A percentile compares a stretch with the other conserved stretches of the same genome.
Conservation (phyloP, 92 coral and sea anemone genomes). For the Palythoa grandis region DNA sequence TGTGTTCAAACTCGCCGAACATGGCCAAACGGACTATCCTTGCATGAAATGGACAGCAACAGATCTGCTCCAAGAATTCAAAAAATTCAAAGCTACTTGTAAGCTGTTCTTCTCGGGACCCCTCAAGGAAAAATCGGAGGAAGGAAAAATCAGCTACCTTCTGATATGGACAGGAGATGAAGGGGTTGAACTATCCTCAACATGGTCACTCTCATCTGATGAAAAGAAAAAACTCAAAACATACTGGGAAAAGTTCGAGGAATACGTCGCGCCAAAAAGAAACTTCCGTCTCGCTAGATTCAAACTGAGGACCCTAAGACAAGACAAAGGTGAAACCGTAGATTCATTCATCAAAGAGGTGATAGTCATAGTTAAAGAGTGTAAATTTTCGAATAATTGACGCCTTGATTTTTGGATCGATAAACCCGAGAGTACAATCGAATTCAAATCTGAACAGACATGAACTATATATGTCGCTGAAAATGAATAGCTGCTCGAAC, state of each 20-base stretch:
- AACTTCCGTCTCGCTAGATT: constrained; percentile 63
- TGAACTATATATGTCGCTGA: too few species aligned
- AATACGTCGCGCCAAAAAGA: constrained; percentile 70
- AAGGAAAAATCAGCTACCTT: constrained; percentile 45
- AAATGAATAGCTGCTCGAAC: constrained; percentile 65
- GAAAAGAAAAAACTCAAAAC: constrained; percentile 57
- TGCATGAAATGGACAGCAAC: constrained; percentile 39
- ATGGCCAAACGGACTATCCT: too few species aligned
- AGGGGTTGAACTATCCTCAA: too few species aligned
- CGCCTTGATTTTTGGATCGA: too few species aligned
- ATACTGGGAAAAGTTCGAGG: constrained; percentile 71
- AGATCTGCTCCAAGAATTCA: constrained; percentile 42
- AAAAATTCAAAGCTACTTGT: constrained; percentile 41
- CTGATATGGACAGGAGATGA: constrained; percentile 65
- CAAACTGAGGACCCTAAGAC: constrained; percentile 56
- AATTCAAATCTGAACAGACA: too few species aligned
- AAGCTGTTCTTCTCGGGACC: constrained; percentile 52
- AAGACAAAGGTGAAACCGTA: constrained; percentile 59
- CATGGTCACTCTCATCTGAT: too few species aligned
- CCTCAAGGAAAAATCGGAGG: too few species aligned
- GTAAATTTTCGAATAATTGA: constrained; percentile 56
- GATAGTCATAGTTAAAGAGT: constrained; percentile 65
- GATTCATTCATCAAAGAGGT: constrained; percentile 74
- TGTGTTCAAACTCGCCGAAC: too few species aligned
- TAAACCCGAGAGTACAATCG: constrained; percentile 61